A percentile compares a stretch with the other conserved stretches of the same genome.
phyloP scores from a whole-genome alignment of 2,797 vertebrate genomes.

The Pseudopleuronectes americanus region DNA sequence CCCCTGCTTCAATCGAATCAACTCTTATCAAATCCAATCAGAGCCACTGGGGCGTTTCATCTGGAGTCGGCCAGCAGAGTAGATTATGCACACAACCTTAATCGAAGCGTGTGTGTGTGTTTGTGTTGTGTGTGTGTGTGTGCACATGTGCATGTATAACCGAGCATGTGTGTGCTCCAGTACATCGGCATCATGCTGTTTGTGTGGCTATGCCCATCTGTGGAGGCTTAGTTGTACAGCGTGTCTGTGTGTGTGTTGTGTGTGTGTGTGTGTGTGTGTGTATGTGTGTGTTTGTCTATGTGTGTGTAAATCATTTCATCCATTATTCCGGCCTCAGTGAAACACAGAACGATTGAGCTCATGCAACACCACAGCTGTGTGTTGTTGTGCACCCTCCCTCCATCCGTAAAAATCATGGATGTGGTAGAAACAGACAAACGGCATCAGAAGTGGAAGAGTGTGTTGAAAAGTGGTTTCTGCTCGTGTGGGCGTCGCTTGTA shows the following conservation, averaged over 20 bases:
- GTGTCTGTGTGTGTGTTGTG: too few relatives aligned
- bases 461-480: constrained; percentile 22
- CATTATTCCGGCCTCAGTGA: constrained; percentile 39
- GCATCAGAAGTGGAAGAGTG: constrained; percentile 12
- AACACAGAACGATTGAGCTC: constrained; percentile 48
- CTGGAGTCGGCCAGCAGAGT: constrained; percentile 54
- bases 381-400: too few relatives aligned
- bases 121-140: too few relatives aligned
- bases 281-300: too few relatives aligned
- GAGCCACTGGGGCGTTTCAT: constrained; percentile 72
- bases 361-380: constrained; percentile 53
- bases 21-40: constrained; percentile 77
- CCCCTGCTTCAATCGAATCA: constrained; percentile 63
- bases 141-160: too few relatives aligned
- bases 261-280: too few relatives aligned
- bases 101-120: not conserved
- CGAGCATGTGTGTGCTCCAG: too few relatives aligned
- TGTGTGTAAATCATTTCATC: not conserved
- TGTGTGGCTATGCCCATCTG: too few relatives aligned
- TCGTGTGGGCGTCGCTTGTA: constrained; percentile 56
- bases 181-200: too few relatives aligned
- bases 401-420: too few relatives aligned
- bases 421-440: not conserved
- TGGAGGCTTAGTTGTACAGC: too few relatives aligned
- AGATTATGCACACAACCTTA: constrained; percentile 56